Evolutionary conservation across 2,888 invertebrate genomes (phyloP).

Genomic region (Erannis defoliaria): DNA sequence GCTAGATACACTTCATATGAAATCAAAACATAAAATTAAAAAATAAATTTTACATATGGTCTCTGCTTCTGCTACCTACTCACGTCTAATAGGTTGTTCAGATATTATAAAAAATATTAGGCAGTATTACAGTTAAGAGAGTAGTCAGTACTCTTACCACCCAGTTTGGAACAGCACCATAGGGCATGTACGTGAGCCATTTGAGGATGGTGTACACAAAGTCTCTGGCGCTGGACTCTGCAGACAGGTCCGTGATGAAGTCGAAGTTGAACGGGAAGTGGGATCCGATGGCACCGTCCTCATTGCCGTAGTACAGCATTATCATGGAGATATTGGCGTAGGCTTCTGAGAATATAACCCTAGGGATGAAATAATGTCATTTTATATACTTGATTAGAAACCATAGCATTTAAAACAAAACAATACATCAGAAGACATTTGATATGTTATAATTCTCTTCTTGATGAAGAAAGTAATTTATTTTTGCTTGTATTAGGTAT

Average conservation of each 20-base stretch:
- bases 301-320: conserved; percentile 88
- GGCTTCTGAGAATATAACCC: conserved; percentile 88
- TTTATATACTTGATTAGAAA: not conserved
- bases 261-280: conserved; percentile 90
- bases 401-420: not conserved
- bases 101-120: no score
- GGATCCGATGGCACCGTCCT: conserved; percentile 72
- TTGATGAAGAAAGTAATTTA: no score
- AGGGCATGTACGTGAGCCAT: conserved; percentile 88
- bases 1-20: no score
- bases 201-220: conserved; percentile 80
- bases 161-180: conserved; percentile 88
- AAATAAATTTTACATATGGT: no score
- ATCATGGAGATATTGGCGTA: conserved; percentile 84
- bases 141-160: conserved; percentile 81
- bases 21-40: no score
- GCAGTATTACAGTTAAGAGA: no score
- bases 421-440: no score
- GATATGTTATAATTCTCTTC: no score
- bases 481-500: no score
- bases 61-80: no score
- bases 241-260: conserved; percentile 82
- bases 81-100: no score
- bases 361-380: conserved; percentile 54
- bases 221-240: conserved; percentile 76